Base-by-base conservation (phyloP, 2,888 invertebrate species). In the Orchesellides sinensis region DNA sequence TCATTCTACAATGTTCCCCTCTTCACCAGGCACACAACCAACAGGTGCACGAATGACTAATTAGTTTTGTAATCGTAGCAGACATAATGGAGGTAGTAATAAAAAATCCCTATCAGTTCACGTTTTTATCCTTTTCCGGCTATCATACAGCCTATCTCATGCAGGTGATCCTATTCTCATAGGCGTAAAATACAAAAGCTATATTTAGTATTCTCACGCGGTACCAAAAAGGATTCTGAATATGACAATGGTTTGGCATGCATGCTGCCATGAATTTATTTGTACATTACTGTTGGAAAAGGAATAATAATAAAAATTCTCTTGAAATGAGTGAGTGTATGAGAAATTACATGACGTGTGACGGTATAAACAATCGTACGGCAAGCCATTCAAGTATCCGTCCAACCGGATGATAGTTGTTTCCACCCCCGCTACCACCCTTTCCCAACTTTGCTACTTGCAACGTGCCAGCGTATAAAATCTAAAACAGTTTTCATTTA, bases 41-140 rank as follows among this genome's bases (percentile, higher is more conserved):
- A 77, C 77, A 77, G 77, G 77, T 77, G 77, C 68, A 17, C 40
- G 77, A 77, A 77, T 77, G 45, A 23, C 40, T 77, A 77, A 77
- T 77, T 77, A 77, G 47, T 19, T 49, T 40, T 74, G 32, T 59
- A 59, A 59, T 32, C 8, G 29, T 14, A n/a, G 59, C 8, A 59
- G 59, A 10, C 32, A 23, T 10, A 5, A 23, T 56, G 12, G 25
- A 23, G 21, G 10, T 17, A 56, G 25, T 21, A 56, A 4, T n/a
- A n/a, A 17, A 17, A 54, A 59, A 32, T 59, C 59, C 1, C 32
- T 59, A 59, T 12, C 32, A 32, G 59, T 59, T 59, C 59, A 59
- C 59, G 32, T 59, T 21, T 5, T 21, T 19, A 40, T 45, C 23
- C 45, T 45, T 66, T 49, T 27, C 66, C 66, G 66, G 66, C 47